Evolutionary conservation across 2,113 vertebrate genomes (phyloP).

Genomic region (Nanger granti): DNA sequence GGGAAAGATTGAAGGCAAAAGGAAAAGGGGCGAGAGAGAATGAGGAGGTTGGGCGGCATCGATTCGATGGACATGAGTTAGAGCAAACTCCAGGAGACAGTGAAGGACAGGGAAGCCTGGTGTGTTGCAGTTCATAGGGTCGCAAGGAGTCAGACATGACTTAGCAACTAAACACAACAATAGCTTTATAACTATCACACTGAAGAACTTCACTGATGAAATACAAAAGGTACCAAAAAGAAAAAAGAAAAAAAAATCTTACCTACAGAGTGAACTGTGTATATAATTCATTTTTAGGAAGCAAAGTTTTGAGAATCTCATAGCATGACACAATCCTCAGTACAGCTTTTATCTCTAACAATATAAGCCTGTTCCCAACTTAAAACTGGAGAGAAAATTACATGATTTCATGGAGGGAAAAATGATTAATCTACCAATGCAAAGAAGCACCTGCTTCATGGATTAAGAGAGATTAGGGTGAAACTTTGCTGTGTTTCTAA

Average conservation of each 20-base stretch:
- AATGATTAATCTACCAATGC: background rate
- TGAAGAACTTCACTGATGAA: constrained; percentile 9
- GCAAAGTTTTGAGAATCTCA: background rate
- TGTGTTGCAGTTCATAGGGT: background rate
- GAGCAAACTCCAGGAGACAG: background rate
- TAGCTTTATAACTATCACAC: background rate
- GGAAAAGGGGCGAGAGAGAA: background rate
- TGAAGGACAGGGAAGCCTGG: background rate
- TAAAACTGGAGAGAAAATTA: background rate
- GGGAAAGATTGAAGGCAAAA: background rate
- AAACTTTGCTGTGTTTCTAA: background rate
- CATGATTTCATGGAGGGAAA: background rate
- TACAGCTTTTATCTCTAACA: background rate
- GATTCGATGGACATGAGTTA: background rate
- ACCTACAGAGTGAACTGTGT: background rate
- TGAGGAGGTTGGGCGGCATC: background rate
- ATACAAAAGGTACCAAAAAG: background rate
- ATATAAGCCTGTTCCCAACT: background rate
- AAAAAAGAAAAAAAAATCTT: background rate
- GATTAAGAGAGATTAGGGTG: background rate
- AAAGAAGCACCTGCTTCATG: background rate
- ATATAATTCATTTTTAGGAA: background rate
- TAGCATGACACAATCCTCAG: background rate
- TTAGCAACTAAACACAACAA: background rate
- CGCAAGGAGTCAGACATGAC: background rate